phyloP scores from a whole-genome alignment of 2,113 vertebrate genomes.

The Rhineura floridana region DNA sequence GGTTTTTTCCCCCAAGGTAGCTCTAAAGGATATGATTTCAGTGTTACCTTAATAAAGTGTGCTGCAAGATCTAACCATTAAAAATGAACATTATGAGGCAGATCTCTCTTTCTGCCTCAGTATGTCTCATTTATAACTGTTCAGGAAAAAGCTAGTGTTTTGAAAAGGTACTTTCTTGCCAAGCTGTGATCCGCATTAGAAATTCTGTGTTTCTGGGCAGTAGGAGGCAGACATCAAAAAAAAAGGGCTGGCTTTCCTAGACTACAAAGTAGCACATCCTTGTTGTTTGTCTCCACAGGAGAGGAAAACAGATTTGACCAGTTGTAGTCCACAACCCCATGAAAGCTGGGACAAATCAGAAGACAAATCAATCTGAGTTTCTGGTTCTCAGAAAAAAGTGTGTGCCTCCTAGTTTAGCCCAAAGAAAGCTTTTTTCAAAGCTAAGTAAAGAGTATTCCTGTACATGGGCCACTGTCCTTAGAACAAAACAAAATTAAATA shows the following conservation, averaged over 20 bases:
- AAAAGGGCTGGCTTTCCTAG: not conserved
- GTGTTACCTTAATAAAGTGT: not conserved
- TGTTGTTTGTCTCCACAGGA: not conserved
- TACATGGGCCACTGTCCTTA: not conserved
- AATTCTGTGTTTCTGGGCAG: not conserved
- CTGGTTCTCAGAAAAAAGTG: not conserved
- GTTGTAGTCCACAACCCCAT: not conserved
- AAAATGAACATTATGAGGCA: not conserved
- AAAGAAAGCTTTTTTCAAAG: not conserved
- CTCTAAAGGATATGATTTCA: not conserved
- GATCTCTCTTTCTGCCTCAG: not conserved
- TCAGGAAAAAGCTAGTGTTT: not conserved
- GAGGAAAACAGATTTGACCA: not conserved
- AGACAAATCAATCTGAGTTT: not conserved
- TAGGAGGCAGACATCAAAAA: not conserved
- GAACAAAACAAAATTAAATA: not conserved
- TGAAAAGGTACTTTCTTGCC: not conserved
- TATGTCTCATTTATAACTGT: fast-evolving
- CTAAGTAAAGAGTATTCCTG: not conserved
- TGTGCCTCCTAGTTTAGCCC: too few species aligned
- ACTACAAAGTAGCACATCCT: not conserved
- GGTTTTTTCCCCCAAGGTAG: not conserved
- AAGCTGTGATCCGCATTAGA: not conserved
- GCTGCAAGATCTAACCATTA: not conserved
- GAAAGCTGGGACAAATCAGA: not conserved